A percentile compares a stretch with the other conserved stretches of the same genome.
Conservation (phyloP, 2,888 invertebrate species). For the Netelia fuscicornis region DNA sequence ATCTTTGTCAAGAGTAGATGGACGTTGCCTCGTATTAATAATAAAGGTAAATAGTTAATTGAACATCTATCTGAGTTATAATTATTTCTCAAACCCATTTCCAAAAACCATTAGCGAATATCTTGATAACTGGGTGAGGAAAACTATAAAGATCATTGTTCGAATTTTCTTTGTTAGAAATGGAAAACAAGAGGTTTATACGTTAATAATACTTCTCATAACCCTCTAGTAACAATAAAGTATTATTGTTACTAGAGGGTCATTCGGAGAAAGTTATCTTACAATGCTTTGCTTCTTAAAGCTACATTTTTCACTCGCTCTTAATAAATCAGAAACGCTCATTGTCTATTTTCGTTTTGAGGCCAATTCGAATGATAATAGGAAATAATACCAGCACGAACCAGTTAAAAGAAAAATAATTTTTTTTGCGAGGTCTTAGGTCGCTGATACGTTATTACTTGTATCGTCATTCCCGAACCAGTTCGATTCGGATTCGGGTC, state of each 20-base stretch:
- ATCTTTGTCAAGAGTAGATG: too few relatives aligned
- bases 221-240: neutral
- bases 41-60: too few relatives aligned
- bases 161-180: neutral
- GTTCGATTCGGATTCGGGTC: constrained; percentile 63
- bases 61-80: too few relatives aligned
- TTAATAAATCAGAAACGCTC: neutral
- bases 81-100: too few relatives aligned
- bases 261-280: neutral
- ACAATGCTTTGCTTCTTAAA: neutral
- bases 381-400: constrained; percentile 34
- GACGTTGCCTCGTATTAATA: too few relatives aligned
- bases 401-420: constrained; percentile 41
- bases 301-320: neutral
- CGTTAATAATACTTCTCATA: neutral
- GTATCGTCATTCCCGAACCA: constrained; percentile 48
- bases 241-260: too few relatives aligned
- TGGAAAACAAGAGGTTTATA: neutral
- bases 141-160: neutral
- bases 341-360: neutral
- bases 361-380: constrained; percentile 12
- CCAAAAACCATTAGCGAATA: neutral
- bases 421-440: constrained; percentile 53
- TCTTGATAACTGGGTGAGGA: neutral
- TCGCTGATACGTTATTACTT: constrained; percentile 64